Evolutionary conservation across 2,113 vertebrate species (phyloP).

Genomic region (Chlorodrepanis virens): DNA sequence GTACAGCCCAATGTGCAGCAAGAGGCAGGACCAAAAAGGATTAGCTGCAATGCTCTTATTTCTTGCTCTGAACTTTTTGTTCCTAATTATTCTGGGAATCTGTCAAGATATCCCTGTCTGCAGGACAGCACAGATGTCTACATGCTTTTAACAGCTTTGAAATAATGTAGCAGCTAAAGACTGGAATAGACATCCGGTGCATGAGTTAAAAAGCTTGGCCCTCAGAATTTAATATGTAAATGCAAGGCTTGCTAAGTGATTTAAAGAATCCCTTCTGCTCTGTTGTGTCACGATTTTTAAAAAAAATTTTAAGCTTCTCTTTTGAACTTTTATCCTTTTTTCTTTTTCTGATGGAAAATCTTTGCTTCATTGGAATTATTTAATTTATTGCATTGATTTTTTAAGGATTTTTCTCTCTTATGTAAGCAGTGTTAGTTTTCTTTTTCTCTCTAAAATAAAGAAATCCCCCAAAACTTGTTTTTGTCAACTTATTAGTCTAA

Average conservation of each 20-base stretch:
- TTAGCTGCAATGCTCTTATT: background rate
- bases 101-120: background rate
- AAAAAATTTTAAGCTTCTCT: background rate
- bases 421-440: background rate
- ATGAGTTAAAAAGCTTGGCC: background rate
- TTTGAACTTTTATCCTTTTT: background rate
- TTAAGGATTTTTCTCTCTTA: background rate
- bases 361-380: background rate
- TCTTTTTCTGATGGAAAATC: background rate
- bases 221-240: background rate
- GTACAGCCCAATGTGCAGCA: background rate
- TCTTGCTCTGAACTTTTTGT: background rate
- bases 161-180: background rate
- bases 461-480: background rate
- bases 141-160: slow-evolving; percentile 20
- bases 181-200: background rate
- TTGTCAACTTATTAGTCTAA: background rate
- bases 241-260: background rate
- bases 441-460: background rate
- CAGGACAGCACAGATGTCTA: slow-evolving; percentile 15
- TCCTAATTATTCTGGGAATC: slow-evolving; percentile 13
- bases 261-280: background rate
- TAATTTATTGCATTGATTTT: background rate
- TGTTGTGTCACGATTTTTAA: background rate
- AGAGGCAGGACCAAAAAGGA: background rate